Evolutionary conservation across 2,113 vertebrate species (phyloP).

Genomic region (Lepus americanus): DNA sequence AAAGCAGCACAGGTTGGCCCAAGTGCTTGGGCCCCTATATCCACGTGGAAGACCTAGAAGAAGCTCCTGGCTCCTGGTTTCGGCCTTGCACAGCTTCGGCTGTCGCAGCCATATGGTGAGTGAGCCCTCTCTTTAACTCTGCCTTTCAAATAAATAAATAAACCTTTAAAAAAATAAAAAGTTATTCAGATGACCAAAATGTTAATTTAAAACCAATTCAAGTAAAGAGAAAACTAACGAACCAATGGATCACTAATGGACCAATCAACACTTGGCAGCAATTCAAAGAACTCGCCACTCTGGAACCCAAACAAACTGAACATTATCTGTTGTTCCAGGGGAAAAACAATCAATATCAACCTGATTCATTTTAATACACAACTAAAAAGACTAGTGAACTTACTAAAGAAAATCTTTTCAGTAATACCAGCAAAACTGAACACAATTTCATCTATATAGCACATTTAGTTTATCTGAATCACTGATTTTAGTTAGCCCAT

Average conservation of each 20-base stretch:
- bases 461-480: neutral
- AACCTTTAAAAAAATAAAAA: neutral
- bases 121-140: too few relatives aligned
- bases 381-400: constrained; percentile 17
- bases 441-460: neutral
- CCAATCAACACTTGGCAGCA: constrained; percentile 44
- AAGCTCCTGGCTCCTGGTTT: too few relatives aligned
- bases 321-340: neutral
- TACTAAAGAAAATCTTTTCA: constrained; percentile 24
- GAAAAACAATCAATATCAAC: neutral
- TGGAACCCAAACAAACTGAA: constrained; percentile 50
- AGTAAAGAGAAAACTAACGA: constrained; percentile 42
- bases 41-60: too few relatives aligned
- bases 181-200: constrained; percentile 8
- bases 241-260: neutral
- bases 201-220: constrained; percentile 9
- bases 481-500: neutral
- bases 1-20: too few relatives aligned
- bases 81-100: too few relatives aligned
- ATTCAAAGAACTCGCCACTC: constrained; percentile 48
- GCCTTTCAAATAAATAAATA: neutral
- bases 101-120: too few relatives aligned
- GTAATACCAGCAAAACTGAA: constrained; percentile 30
- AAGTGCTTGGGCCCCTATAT: too few relatives aligned
- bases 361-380: neutral